Percentiles rank a stretch among this genome's conserved stretches.
Evolutionary conservation across 2,888 invertebrate species (phyloP).

Genomic region (Drosophila aldrichi): DNA sequence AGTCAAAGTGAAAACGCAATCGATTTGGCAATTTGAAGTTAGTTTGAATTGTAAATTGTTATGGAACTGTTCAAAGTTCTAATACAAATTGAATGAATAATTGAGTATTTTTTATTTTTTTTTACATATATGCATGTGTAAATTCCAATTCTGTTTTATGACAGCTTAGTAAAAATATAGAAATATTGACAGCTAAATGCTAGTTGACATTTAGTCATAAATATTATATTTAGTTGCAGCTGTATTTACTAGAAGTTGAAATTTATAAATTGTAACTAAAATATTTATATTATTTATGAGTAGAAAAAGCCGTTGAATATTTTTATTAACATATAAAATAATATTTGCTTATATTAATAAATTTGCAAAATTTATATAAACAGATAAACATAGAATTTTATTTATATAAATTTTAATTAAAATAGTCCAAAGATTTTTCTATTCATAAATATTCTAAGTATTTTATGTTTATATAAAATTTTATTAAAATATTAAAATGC

Average conservation of each 20-base stretch:
- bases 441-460: too few species aligned
- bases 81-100: constrained; percentile 1
- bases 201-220: constrained; percentile 2
- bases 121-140: background rate
- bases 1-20: constrained; percentile 56
- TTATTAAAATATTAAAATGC: too few species aligned
- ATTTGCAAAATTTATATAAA: too few species aligned
- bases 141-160: background rate
- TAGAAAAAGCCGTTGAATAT: background rate
- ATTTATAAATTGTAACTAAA: background rate
- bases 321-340: too few species aligned
- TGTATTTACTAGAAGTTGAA: too few species aligned
- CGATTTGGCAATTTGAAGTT: constrained; percentile 40
- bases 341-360: too few species aligned
- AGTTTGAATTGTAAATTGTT: constrained; percentile 44
- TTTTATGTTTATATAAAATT: too few species aligned
- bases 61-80: constrained; percentile 21
- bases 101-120: constrained; percentile 2
- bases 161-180: constrained; percentile 1
- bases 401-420: too few species aligned
- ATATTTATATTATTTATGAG: too few species aligned
- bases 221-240: background rate
- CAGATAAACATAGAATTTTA: too few species aligned
- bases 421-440: too few species aligned
- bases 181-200: background rate